A percentile compares a stretch with the other conserved stretches of the same genome.
Evolutionary conservation across 1,140 invertebrate genomes (phyloP).

Genomic region (Venustaconcha ellipsiformis): DNA sequence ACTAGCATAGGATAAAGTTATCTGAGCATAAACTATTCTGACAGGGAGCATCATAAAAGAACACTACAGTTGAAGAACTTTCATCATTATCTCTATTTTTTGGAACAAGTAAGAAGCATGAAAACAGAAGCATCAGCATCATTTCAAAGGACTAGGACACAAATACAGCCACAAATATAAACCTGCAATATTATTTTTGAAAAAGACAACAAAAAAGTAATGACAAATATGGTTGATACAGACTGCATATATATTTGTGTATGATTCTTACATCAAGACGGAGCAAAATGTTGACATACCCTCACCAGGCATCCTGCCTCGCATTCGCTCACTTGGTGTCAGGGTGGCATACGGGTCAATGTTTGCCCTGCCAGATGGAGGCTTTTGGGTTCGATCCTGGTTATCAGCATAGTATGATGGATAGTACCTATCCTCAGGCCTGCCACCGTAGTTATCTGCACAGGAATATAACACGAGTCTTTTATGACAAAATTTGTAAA

Average conservation of each 20-base stretch:
- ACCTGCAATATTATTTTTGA: background rate
- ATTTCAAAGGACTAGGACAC: too few species aligned
- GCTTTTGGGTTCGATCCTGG: slow-evolving; percentile 31
- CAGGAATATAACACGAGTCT: too few species aligned
- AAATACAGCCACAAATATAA: too few species aligned
- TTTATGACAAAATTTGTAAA: too few species aligned
- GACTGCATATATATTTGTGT: background rate
- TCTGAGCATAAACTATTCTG: too few species aligned
- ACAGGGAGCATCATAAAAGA: too few species aligned
- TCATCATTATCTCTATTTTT: too few species aligned
- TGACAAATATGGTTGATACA: background rate
- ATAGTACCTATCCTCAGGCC: slow-evolving; percentile 63
- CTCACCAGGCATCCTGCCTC: slow-evolving; percentile 36
- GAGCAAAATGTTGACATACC: slow-evolving; percentile 20
- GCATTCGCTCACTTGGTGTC: slow-evolving; percentile 62
- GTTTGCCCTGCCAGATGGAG: slow-evolving; percentile 44
- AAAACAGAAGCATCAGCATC: too few species aligned
- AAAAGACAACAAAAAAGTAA: background rate
- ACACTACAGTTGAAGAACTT: too few species aligned
- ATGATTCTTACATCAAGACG: background rate
- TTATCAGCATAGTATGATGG: slow-evolving; percentile 60
- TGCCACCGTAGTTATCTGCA: slow-evolving; percentile 9
- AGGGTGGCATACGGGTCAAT: slow-evolving; percentile 68
- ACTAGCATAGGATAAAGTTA: too few species aligned
- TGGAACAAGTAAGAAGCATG: too few species aligned